Base-by-base conservation (phyloP, 2,113 vertebrate genomes). In the Nyctibius bracteatus region DNA sequence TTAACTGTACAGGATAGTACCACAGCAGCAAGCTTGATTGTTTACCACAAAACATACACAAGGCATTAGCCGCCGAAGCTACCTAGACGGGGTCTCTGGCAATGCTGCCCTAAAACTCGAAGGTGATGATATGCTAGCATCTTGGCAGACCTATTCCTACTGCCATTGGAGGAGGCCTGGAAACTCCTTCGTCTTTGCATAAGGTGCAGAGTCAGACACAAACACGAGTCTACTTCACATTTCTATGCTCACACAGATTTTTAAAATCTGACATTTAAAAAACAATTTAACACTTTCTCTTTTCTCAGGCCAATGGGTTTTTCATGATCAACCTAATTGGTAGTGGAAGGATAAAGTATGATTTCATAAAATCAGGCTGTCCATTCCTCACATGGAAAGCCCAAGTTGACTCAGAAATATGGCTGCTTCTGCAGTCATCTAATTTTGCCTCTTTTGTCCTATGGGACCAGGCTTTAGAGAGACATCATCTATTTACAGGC, bases 401-500 rank as follows among this genome's bases (percentile, higher is more conserved):
- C 95, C 67, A 97, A 98, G 97, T 97, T 98, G 96, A 97, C 98
- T 97, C 94, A 15, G 98, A 98, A 98, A 98, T 97, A 97, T 6
- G 14, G 27, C 82, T 80, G 88, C 84, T 97, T 97, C 93, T 27
- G 21, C 14, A n/a, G 93, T 95, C 97, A 97, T 98, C 94, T 98
- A 96, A 98, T 98, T 98, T 97, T 96, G 94, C 94, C 90, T 97
- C 95, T 94, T 97, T 98, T 97, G 92, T 98, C 97, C 96, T 95
- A 83, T 0, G 75, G 89, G 97, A 96, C 74, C 67, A 88, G 75
- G 96, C 96, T 97, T 98, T 96, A 95, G 96, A 96, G 93, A 98
- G 89, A 93, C 87, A 97, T 97, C 97, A 97, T 98, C 98, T 98
- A 98, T 98, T 98, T 98, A 98, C 97, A 98, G 94, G 96, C 83